Base-by-base conservation (phyloP, 1,140 invertebrate species). In the Linepithema humile region DNA sequence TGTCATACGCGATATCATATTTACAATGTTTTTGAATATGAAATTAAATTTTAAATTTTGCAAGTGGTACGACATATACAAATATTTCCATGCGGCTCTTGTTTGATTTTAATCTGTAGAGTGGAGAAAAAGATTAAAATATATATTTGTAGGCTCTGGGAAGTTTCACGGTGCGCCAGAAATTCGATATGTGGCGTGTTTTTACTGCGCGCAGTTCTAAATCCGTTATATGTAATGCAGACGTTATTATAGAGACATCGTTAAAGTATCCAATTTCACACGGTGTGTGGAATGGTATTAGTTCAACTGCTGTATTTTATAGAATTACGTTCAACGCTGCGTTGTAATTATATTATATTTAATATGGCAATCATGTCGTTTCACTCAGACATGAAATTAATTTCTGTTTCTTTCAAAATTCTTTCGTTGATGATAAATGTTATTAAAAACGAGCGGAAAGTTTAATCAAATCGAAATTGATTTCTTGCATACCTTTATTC, bases 91-190 rank as follows among this genome's bases (percentile, higher is more conserved):
- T 53, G 23, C 62, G 50, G 38, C 60, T 53, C 75, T 69, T 55
- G 48, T 78, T 78, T 78, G 75, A 78, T 78, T 78, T 78, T 69
- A 69, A 69, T 78, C 62, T 53, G 62, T 53, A 53, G 62, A 77
- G 73, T 65, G 73, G 59, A 65, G 59, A 77, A 77, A 77, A 65
- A 77, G 73, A 77, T 77, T 77, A 77, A 77, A 65, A 77, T 77
- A 77, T 77, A 77, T 77, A 77, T 77, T 77, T 77, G 73, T 77
- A 64, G 73, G 59, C 59, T 77, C 43, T 65, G 38, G 12, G 65
- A 40, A 77, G 73, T 38, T 77, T 38, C 57, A 75, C 62, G 43
- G 40, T 64, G 29, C 40, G 59, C 59, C 73, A 65, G 59, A 65
- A 77, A 77, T 77, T 77, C 59, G 59, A 77, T 77, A 77, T 64